Evolutionary conservation across 2,113 vertebrate genomes (phyloP).

Genomic region (Scartelaos histophorus): DNA sequence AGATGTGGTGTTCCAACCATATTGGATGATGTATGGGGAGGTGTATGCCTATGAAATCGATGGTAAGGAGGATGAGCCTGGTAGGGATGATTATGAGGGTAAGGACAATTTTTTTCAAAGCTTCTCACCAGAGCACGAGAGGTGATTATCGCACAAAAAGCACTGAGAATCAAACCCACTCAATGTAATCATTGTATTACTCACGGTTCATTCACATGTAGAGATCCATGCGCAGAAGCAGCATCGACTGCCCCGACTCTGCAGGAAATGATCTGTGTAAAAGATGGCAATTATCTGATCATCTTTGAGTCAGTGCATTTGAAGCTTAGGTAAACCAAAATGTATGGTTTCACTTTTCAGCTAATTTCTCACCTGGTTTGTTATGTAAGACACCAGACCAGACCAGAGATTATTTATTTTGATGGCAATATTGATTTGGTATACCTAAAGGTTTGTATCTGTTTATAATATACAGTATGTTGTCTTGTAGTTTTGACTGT

Average conservation of each 20-base stretch:
- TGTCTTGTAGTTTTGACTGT: neutral
- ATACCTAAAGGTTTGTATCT: too few species aligned
- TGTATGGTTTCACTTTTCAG: conserved; percentile 11
- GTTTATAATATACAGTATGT: too few species aligned
- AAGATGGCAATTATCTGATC: conserved; percentile 13
- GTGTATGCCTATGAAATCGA: conserved; percentile 99
- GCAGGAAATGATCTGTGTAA: neutral
- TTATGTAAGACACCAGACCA: neutral
- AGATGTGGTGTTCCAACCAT: conserved; percentile 97
- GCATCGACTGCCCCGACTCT: conserved; percentile 13
- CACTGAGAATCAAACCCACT: conserved; percentile 50
- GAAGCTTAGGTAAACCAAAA: conserved; percentile 30
- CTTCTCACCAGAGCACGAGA: conserved; percentile 39
- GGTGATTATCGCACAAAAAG: conserved; percentile 45
- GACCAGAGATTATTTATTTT: neutral
- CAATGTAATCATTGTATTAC: conserved; percentile 18
- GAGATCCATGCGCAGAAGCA: conserved; percentile 5
- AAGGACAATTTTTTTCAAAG: conserved; percentile 44
- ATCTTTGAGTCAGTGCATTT: conserved; percentile 15
- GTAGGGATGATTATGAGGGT: conserved; percentile 49
- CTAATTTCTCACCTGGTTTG: conserved; percentile 22
- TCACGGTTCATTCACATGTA: conserved; percentile 26
- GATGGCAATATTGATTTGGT: too few species aligned
- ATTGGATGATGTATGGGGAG: conserved; percentile 99
- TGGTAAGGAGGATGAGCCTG: conserved; percentile 81